Percentiles rank a stretch among this genome's conserved stretches.
Evolutionary conservation across 2,797 vertebrate species (phyloP).

Genomic region (Phalanger gymnotis): DNA sequence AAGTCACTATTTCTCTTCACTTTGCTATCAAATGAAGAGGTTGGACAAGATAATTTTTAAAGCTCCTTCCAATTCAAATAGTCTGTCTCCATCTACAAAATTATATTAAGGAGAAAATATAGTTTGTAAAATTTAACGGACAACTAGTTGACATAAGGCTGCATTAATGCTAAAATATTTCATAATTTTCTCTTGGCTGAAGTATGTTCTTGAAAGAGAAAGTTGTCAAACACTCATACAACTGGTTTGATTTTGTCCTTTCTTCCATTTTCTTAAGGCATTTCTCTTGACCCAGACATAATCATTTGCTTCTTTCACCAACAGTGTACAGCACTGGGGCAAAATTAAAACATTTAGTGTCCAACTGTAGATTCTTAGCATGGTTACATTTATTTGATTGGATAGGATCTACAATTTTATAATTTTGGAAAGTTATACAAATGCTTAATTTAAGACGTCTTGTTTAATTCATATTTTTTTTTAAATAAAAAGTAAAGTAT

Average conservation of each 20-base stretch:
- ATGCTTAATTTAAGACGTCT: not conserved
- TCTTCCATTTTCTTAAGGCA: not conserved
- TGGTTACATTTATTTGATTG: not conserved
- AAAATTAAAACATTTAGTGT: not conserved
- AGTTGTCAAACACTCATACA: not conserved
- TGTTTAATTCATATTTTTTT: not conserved
- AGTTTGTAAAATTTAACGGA: not conserved
- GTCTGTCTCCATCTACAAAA: not conserved
- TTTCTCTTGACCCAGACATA: not conserved
- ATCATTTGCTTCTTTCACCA: not conserved
- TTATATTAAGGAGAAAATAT: not conserved
- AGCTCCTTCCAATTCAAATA: not conserved
- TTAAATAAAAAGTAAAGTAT: not conserved
- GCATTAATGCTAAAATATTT: not conserved
- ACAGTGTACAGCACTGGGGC: not conserved
- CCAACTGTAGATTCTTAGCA: not conserved
- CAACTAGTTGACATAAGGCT: not conserved
- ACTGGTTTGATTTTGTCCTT: not conserved
- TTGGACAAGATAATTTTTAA: not conserved
- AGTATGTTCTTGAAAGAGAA: not conserved
- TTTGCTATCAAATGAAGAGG: not conserved
- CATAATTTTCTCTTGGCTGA: not conserved
- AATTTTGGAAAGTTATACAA: not conserved
- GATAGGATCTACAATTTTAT: not conserved
- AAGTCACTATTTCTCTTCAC: not conserved